Percentiles rank a stretch among this genome's conserved stretches.
These are phyloP conservation scores for Danionella dracula DNA, from an alignment of 2,797 vertebrate genomes.

Conservation along the genomic window DNA sequence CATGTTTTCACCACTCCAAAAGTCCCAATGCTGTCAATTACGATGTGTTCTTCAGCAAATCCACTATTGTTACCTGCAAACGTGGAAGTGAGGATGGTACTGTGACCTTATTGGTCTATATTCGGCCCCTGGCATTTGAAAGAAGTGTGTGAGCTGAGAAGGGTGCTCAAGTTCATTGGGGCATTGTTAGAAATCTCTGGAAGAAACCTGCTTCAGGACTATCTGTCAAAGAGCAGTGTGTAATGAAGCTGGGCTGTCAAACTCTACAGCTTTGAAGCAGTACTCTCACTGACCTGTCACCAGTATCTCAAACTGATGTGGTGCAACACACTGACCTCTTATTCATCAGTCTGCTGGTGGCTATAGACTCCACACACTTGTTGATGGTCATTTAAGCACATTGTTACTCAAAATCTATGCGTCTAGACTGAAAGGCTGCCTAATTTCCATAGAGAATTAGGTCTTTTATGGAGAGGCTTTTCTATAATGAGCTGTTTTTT, in stretches of 20 bases:
- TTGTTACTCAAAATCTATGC: slow-evolving; percentile 8
- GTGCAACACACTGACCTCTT: slow-evolving; percentile 4
- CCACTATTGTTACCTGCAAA: not conserved
- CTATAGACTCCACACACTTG: not conserved
- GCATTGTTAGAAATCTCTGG: slow-evolving; percentile 22
- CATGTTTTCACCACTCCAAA: not conserved
- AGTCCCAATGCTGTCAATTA: slow-evolving; percentile 23
- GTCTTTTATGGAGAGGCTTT: slow-evolving; percentile 10
- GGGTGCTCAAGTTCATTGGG: not conserved
- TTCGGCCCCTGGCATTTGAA: slow-evolving; percentile 31
- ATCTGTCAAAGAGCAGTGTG: slow-evolving; percentile 32
- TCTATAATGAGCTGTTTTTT: slow-evolving; percentile 19
- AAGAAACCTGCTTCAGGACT: slow-evolving; percentile 23
- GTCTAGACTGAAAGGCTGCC: not conserved
- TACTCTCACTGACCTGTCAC: slow-evolving; percentile 5
- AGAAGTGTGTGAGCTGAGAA: slow-evolving; percentile 5
- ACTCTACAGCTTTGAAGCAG: not conserved
- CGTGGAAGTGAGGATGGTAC: not conserved
- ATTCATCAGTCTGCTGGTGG: slow-evolving; percentile 1
- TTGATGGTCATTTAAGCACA: slow-evolving; percentile 28
- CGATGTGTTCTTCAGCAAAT: slow-evolving; percentile 2
- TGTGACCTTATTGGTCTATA: slow-evolving; percentile 31
- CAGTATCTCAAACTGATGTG: not conserved
- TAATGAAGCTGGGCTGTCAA: slow-evolving; percentile 39
- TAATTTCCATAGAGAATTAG: slow-evolving; percentile 32